A percentile compares a stretch with the other conserved stretches of the same genome.
Conservation (phyloP, 2,113 vertebrate species). For the Podocnemis expansa region DNA sequence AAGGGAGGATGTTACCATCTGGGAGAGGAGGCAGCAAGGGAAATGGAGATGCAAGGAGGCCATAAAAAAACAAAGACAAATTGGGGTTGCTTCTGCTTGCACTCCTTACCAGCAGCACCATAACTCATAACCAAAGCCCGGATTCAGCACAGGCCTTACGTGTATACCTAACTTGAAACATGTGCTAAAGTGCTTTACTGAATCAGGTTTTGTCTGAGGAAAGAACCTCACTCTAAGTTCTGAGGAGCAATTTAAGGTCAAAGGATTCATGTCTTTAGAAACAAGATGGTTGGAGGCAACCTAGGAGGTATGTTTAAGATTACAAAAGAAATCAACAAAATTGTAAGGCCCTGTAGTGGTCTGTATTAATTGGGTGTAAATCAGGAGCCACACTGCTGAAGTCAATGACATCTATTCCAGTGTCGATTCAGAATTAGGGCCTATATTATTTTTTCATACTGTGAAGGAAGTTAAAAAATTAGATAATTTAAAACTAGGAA, state of each 20-base stretch:
- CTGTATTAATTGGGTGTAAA: conserved; percentile 36
- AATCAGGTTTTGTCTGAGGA: background rate
- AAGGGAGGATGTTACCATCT: background rate
- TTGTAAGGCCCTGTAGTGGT: conserved; percentile 33
- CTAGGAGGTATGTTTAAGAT: conserved; percentile 34
- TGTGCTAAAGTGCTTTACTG: background rate
- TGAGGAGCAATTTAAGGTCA: conserved; percentile 10
- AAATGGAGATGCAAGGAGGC: background rate
- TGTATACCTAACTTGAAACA: background rate
- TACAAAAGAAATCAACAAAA: conserved; percentile 9
- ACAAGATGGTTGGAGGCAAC: background rate
- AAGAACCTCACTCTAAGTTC: background rate
- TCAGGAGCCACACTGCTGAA: conserved; percentile 54
- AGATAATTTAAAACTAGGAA: background rate
- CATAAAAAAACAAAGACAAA: background rate
- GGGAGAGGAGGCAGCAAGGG: background rate
- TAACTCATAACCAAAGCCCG: background rate
- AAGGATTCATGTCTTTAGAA: background rate
- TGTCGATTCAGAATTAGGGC: conserved; percentile 69
- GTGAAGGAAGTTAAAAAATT: conserved; percentile 41
- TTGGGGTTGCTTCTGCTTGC: background rate
- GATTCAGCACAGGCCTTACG: background rate
- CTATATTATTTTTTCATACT: conserved; percentile 25
- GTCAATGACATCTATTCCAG: conserved; percentile 53
- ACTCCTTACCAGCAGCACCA: background rate